Percentiles rank a stretch among this genome's conserved stretches.
Conservation (phyloP, 2,888 invertebrate genomes). For the Dynastes tityus region DNA sequence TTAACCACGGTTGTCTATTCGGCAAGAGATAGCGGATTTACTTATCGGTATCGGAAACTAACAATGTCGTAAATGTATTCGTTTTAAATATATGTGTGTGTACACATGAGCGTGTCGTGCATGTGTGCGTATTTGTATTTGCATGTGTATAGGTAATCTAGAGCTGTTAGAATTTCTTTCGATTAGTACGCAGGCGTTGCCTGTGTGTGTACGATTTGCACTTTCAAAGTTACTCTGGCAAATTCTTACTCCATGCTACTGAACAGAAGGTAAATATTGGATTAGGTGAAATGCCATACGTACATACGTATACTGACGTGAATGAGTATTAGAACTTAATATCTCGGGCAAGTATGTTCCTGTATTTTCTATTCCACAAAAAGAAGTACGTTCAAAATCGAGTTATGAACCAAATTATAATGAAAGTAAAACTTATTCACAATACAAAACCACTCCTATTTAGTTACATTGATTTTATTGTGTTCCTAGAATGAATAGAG, state of each 20-base stretch:
- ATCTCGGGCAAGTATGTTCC: no score
- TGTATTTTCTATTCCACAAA: no score
- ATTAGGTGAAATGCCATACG: not conserved
- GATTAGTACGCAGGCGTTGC: constrained; percentile 20
- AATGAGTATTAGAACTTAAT: no score
- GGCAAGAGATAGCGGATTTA: constrained; percentile 47
- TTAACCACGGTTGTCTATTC: constrained; percentile 41
- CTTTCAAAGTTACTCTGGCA: constrained; percentile 10
- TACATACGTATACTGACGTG: no score
- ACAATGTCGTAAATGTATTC: constrained; percentile 38
- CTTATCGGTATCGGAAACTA: constrained; percentile 47
- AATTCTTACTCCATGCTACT: constrained; percentile 9
- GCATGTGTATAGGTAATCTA: constrained; percentile 19
- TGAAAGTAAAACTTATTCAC: no score
- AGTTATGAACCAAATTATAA: no score
- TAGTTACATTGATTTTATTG: no score
- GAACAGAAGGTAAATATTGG: not conserved
- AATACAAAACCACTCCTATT: no score
- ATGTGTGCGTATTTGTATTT: constrained; percentile 4
- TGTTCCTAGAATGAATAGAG: no score
- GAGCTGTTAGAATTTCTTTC: constrained; percentile 24
- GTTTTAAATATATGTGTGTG: constrained; percentile 28
- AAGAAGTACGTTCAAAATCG: no score
- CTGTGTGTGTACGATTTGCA: not conserved
- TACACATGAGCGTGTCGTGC: not conserved